Evolutionary conservation across 2,797 vertebrate species (phyloP), one percentile per base, ranked within the genome.

Genomic region (Rhinogobio ventralis): DNA sequence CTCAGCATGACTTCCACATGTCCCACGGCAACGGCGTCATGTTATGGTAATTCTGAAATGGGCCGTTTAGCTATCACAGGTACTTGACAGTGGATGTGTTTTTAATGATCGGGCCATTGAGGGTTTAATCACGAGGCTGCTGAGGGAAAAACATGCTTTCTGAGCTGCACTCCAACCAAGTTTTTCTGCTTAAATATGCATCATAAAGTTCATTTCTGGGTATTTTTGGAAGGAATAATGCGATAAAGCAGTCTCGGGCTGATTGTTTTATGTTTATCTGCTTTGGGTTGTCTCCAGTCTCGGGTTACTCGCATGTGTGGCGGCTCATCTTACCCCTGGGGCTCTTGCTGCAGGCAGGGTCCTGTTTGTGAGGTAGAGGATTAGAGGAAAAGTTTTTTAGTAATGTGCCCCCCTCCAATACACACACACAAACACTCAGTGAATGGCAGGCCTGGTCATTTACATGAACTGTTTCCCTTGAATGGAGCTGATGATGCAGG

Each of bases 401-500:
- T 85, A 30, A 68, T 73, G 83, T 64, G 42, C 10, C 89, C 90
- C 68, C 55, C 67, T 51, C 28, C 82, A 45, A 66, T 85, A 25
- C 74, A 76, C 53, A 76, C 79, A 82, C 74, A 71, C 68, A 82
- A 57, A 86, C 92, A 91, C 73, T 85, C 62, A 87, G 76, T 89
- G 88, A 91, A 93, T 90, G 91, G 90, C 93, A 78, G 89, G 89
- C 89, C 89, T 77, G 87, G 86, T 87, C 91, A 95, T 96, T 96
- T 95, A 94, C 95, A 96, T 95, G 93, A 94, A 95, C 93, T 95
- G 93, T 95, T 95, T 89, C 93, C 94, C 91, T 92, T 95, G 94
- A 95, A 95, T 95, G 94, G 94, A 93, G 93, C 92, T 95, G 95
- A 95, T 95, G 94, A 94, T 92, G 95, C 93, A 93, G 92, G 92